Evolutionary conservation across 2,888 invertebrate species (phyloP).

Genomic region (Hylaea fasciaria): DNA sequence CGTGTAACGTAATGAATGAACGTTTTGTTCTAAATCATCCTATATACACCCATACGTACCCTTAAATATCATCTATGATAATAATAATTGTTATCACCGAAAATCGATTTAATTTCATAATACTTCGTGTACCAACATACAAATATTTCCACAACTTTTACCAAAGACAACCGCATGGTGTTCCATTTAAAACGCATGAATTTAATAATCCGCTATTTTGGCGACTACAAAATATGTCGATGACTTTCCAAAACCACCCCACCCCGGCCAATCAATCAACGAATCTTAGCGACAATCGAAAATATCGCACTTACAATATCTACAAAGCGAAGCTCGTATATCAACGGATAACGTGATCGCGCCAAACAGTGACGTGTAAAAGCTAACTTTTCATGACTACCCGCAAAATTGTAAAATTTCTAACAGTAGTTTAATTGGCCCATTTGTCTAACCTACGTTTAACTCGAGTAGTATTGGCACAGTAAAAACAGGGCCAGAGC

Average conservation of each 20-base stretch:
- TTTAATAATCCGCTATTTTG: no score
- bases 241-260: no score
- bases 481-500: constrained; percentile 9
- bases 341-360: constrained; percentile 47
- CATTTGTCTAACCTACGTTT: constrained; percentile 58
- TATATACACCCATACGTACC: constrained; percentile 22
- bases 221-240: no score
- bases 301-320: constrained; percentile 63
- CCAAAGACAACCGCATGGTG: no score
- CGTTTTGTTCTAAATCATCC: background rate
- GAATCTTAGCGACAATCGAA: constrained; percentile 48
- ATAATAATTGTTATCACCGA: no score
- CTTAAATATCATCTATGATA: no score
- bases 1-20: background rate
- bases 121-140: no score
- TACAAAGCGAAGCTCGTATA: constrained; percentile 74
- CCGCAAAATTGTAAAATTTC: constrained; percentile 66
- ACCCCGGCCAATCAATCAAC: constrained; percentile 30
- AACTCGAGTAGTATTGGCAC: constrained; percentile 27
- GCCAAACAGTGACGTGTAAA: constrained; percentile 63
- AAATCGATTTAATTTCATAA: no score
- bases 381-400: constrained; percentile 68
- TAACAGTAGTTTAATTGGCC: constrained; percentile 65
- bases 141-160: no score
- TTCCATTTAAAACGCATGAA: no score